Evolutionary conservation across 2,888 invertebrate genomes (phyloP), one percentile per base, ranked within the genome.

Genomic region (Corythucha ciliata): DNA sequence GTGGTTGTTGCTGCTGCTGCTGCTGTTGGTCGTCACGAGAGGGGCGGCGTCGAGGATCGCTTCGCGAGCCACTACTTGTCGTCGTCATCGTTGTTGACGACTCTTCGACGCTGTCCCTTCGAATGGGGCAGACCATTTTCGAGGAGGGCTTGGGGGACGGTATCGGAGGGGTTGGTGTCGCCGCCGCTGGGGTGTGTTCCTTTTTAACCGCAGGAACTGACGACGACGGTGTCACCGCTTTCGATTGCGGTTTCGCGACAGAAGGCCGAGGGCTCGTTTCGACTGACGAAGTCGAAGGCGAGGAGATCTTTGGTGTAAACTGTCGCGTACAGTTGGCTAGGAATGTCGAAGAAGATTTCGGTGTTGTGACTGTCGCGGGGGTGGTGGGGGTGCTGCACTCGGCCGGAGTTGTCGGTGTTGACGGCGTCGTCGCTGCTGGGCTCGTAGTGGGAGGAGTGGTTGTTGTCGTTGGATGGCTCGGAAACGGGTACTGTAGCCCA

Each of bases 401-500:
- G 22, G 66, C 59, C 32, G 63, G 55, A n/a, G 63, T 60, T 40
- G 36, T 24, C 6, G 61, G 55, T 14, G 60, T 58, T 14, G 66
- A 62, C 24, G 67, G 63, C 55, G 65, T 36, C 4, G 61, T 60
- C 3, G 62, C 59, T 8, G 60, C 61, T 20, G 67, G 66, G 24
- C 62, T 59, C 18, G 64, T 61, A 24, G 64, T 60, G 39, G 65
- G 62, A 54, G 67, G 66, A 34, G 25, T 20, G 18, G 14, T 33
- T 33, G 33, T 16, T 57, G 73, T 67, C 51, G 83, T 81, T 62
- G 81, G 83, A 69, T 83, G 84, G 66, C 79, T 80, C 59, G 83
- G 83, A 70, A 83, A 84, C 42, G 83, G 85, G 70, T 82, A 85
- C 67, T 81, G 85, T 59, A 81, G 71, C 58, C 78, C 73, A 6